Evolutionary conservation across 1,140 invertebrate genomes (phyloP), one percentile per base, ranked within the genome.

Genomic region (Apis dorsata): DNA sequence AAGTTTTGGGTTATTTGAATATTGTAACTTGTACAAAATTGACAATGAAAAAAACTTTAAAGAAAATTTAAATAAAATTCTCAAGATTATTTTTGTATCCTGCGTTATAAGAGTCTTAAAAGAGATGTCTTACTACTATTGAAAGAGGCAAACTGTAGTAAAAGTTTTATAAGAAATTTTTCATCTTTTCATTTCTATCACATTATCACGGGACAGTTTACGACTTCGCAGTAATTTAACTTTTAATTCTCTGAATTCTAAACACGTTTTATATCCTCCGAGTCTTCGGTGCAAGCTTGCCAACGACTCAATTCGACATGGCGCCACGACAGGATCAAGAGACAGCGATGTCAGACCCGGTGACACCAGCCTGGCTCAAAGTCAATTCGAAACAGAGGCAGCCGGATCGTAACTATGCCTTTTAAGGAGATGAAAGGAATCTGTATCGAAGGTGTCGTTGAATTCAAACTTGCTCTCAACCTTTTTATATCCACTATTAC

Each of bases 381-480:
- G 68, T 76, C 76, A 24, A 63, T 82, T 77, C 83, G 81, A 80
- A 80, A 80, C 71, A 77, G 57, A 65, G 65, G 53, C 81, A 88
- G 68, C 49, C 70, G 71, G 57, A 59, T 79, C 83, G 85, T 89
- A 90, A 89, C 78, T 72, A 53, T 81, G 68, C 65, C 76, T 79
- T 81, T 89, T 85, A 88, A 66, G 68, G 68, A 59, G 79, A 88
- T 86, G 73, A 85, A 87, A 79, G 73, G 84, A 84, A 90, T 90
- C 84, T 78, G 79, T 85, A 89, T 87, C 59, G 78, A 69, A 89
- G 86, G 84, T 81, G 87, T 84, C 78, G 75, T 65, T 62, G 84
- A 74, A 62, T 79, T 88, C 85, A 88, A 88, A 69, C 73, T 13
- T 17, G 53, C 28, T 19, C 19, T 57, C 34, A 24, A 19, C 11